Base-by-base conservation (phyloP, 2,888 invertebrate species). In the Melieria picta region DNA sequence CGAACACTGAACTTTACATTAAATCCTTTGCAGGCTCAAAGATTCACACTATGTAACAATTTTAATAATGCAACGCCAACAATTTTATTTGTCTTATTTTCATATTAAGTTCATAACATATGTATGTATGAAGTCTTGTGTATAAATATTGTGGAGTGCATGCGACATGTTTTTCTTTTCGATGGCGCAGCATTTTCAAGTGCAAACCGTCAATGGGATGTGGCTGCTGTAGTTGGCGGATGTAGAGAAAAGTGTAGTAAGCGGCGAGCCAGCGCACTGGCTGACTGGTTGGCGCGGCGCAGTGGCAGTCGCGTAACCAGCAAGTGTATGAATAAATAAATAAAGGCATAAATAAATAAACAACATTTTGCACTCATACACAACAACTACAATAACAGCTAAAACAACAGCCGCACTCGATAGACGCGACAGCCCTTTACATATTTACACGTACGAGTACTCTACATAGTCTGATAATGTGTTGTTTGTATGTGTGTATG, bases 301-400 rank as follows among this genome's bases (percentile, higher is more conserved):
- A 3, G 30, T 13, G 11, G 48, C 10, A 62, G 7, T 63, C 5
- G 46, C 6, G 42, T 30, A 42, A 48, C 48, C 63, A 42, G 48
- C 11, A 50, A 50, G 13, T 55, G 42, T 60, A 60, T 60, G 55
- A 16, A 65, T 55, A 48, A 63, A 55, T 55, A 65, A 13, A 43
- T 45, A 16, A 16, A 65, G 16, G 13, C 13, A 65, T 55, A 65
- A 55, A 65, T 64, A 52, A 64, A 52, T 65, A 65, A 65, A 65
- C 45, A 65, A 65, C 55, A 52, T 65, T 65, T 65, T 65, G 46
- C 55, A 46, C 65, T 56, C 55, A 30, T 16, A n/a, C 16, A 16
- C 57, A 57, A 57, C 30, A 57, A 6, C 42, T 16, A 5, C 57
- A 57, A 9, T 57, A 16, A 57, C 57, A 48, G 48, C 48, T 48